Base-by-base conservation (phyloP, 2,888 invertebrate species). In the Scrobipalpa costella region DNA sequence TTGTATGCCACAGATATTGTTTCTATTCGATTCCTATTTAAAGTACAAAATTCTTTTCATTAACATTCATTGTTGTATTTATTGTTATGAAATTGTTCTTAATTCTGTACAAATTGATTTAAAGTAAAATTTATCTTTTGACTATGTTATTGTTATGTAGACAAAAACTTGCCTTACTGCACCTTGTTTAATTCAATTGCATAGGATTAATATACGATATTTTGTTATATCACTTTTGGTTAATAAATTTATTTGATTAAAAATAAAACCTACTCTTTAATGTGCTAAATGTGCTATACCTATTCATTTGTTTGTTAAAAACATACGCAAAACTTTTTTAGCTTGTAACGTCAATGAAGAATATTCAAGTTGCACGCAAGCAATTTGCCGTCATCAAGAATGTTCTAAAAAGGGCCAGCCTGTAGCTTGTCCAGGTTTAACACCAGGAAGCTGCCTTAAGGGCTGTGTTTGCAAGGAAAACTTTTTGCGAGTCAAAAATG, bases 401-500 rank as follows among this genome's bases (percentile, higher is more conserved):
- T 83, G 83, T 66, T 72, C 76, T 0, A 74, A 81, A 65, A 59
- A 74, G 21, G 78, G 75, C 0, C 65, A 67, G 19, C 68, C 68
- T 7, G 65, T 78, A 7, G 70, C 70, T 1, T 82, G 81, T 62
- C 44, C 70, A 0, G 73, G 68, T 7, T 15, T 44, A 44, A 0
- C 5, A 15, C n/a, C n/a, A 44, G 44, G 44, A n/a, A 6, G 9
- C 15, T 44, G 44, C 15, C 8, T 15, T 7, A n/a, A 44, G 15
- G 44, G 44, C 6, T 44, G 44, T 5, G 44, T 44, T 44, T 44
- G 44, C 44, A 44, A 44, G n/a, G 15, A 44, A 5, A 15, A 44
- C 6, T 44, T 15, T n/a, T 9, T 44, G 15, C n/a, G 44, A 44
- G 2, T 44, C 6, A n/a, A n/a, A 15, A 44, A 44, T 44, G 44